Conservation (phyloP, 2,113 vertebrate genomes). For the Megaceryle maxima region DNA sequence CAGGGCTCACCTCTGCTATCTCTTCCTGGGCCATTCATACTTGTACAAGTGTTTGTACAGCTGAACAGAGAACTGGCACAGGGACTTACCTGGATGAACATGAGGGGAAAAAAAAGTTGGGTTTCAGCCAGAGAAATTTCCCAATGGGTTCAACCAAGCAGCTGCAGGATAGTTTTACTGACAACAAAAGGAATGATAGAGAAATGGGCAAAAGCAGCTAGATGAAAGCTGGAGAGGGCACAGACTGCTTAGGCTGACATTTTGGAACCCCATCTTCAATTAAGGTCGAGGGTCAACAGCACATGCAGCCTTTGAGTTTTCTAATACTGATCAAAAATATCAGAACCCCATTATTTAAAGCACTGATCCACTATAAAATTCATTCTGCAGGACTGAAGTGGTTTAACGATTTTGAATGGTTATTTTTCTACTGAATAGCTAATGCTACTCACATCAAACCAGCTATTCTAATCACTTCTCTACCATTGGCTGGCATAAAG, state of each 20-base stretch:
- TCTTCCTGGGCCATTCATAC: neutral
- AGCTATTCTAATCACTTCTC: neutral
- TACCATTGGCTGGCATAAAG: neutral
- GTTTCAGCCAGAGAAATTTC: neutral
- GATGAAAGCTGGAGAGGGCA: neutral
- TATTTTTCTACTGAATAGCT: neutral
- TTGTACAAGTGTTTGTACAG: neutral
- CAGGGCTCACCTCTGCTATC: neutral
- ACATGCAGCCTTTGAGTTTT: neutral
- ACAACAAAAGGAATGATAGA: neutral
- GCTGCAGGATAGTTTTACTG: neutral
- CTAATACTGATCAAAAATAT: neutral
- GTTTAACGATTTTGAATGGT: neutral
- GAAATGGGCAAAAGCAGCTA: neutral
- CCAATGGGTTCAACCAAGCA: neutral
- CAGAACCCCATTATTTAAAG: neutral
- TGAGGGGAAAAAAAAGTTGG: rapidly evolving
- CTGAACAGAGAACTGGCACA: neutral
- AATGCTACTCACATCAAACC: neutral
- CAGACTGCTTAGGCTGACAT: neutral
- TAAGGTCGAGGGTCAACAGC: neutral
- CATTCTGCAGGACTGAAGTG: neutral
- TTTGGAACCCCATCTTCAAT: neutral
- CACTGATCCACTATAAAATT: neutral
- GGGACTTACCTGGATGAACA: neutral